Evolutionary conservation across 2,113 vertebrate species (phyloP), one percentile per base, ranked within the genome.

Genomic region (Ictalurus punctatus): DNA sequence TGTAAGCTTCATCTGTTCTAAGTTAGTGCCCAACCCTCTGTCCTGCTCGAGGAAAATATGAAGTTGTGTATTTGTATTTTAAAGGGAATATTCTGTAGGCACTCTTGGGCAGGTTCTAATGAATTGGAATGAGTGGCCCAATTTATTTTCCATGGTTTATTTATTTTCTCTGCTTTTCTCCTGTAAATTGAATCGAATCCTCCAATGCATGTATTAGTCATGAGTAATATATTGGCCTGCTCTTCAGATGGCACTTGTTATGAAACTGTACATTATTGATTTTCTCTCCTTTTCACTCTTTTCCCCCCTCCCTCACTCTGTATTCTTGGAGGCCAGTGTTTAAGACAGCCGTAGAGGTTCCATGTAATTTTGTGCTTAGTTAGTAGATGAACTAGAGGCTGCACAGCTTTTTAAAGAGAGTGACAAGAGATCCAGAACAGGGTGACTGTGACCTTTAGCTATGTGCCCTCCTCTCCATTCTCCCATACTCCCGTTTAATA

Each of bases 141-240:
- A 95, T 95, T 96, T 95, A 95, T 95, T 95, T 95, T 94, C 93
- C 92, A 94, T 95, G 94, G 95, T 95, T 95, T 95, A 95, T 95
- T 94, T 95, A 95, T 95, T 95, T 95, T 95, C 58, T 34, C 21
- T 44, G 67, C 94, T 92, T 93, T 92, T 94, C 93, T 91, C 87
- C 93, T 94, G 94, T 94, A 95, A 95, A 95, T 95, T 95, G 94
- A 96, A 96, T 95, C 92, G 93, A 95, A 93, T 91, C 92, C 93
- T 86, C 89, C 92, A 93, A 93, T 95, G 93, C 93, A 93, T 95
- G 92, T 87, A 90, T 94, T 94, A 94, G 94, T 95, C 94, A 94
- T 94, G 95, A 95, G 94, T 94, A 95, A 95, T 96, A 95, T 94
- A 94, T 92, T 79, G 93, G 93, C 95, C 94, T 94, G 94, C 95